Conservation (phyloP, 2,888 invertebrate species). For the Drosophila prostipennis region DNA sequence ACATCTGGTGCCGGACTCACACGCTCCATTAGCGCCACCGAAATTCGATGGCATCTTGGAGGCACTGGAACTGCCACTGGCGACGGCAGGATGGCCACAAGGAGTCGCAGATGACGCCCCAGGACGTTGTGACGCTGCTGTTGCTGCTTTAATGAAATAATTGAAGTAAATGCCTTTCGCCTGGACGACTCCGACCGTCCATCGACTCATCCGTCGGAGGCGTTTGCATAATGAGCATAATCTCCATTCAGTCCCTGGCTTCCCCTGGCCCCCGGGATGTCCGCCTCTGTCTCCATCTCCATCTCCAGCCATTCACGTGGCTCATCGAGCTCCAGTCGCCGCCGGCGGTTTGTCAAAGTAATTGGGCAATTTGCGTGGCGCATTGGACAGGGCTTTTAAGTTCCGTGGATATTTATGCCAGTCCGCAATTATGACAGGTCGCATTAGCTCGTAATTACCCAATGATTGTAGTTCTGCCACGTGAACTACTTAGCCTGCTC, state of each 20-base stretch:
- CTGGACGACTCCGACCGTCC: constrained; percentile 27
- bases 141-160: constrained; percentile 66
- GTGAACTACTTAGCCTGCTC: constrained; percentile 20
- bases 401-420: constrained; percentile 28
- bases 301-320: constrained; percentile 16
- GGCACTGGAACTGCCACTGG: constrained; percentile 9
- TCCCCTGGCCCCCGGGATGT: no score
- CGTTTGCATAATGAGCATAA: constrained; percentile 50
- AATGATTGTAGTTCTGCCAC: constrained; percentile 26
- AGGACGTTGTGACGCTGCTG: constrained; percentile 34
- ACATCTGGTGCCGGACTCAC: constrained; percentile 63
- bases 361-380: constrained; percentile 35
- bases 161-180: constrained; percentile 64
- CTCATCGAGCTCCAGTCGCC: constrained; percentile 17
- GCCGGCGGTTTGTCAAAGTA: constrained; percentile 48
- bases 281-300: not conserved
- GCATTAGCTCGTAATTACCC: constrained; percentile 33
- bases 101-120: constrained; percentile 45
- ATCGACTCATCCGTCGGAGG: constrained; percentile 23
- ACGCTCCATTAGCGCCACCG: constrained; percentile 78
- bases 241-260: constrained; percentile 14
- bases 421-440: constrained; percentile 30
- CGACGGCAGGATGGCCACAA: constrained; percentile 9
- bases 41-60: constrained; percentile 40
- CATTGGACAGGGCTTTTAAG: constrained; percentile 30